A percentile compares a stretch with the other conserved stretches of the same genome.
phyloP scores from a whole-genome alignment of 2,888 invertebrate genomes.

The Syrphus vitripennis region DNA sequence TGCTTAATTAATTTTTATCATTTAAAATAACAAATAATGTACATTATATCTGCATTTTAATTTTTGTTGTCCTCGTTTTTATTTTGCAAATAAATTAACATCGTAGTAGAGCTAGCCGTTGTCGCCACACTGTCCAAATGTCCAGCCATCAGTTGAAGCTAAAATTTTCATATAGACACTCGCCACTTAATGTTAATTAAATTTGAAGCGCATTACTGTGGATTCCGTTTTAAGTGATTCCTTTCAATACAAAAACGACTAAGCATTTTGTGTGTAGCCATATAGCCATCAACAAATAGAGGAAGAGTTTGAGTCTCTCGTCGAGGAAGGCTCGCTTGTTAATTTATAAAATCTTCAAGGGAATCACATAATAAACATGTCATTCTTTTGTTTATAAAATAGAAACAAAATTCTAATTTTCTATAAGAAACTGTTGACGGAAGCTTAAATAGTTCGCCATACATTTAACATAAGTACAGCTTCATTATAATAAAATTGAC shows the following conservation, averaged over 20 bases:
- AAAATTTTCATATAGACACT: slow-evolving; percentile 4
- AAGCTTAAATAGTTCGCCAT: slow-evolving; percentile 25
- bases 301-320: not conserved
- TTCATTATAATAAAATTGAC: slow-evolving; percentile 37
- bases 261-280: not conserved
- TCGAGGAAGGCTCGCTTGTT: not conserved
- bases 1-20: slow-evolving; percentile 5
- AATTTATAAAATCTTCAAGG: slow-evolving; percentile 4
- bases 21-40: not conserved
- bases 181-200: slow-evolving; percentile 53
- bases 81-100: slow-evolving; percentile 14
- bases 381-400: not conserved
- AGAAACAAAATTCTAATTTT: not conserved
- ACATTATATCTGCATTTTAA: slow-evolving; percentile 7
- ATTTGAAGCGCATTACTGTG: slow-evolving; percentile 56
- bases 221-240: slow-evolving; percentile 59
- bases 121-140: not conserved
- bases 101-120: not conserved
- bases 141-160: not conserved
- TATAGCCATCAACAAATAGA: not conserved
- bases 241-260: slow-evolving; percentile 4
- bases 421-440: slow-evolving; percentile 49
- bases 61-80: slow-evolving; percentile 9
- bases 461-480: slow-evolving; percentile 14
- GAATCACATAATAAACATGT: not conserved